These are phyloP conservation scores for Epsilonema sp. DNA, from an alignment of 2,888 invertebrate species.

Conservation along the genomic window DNA sequence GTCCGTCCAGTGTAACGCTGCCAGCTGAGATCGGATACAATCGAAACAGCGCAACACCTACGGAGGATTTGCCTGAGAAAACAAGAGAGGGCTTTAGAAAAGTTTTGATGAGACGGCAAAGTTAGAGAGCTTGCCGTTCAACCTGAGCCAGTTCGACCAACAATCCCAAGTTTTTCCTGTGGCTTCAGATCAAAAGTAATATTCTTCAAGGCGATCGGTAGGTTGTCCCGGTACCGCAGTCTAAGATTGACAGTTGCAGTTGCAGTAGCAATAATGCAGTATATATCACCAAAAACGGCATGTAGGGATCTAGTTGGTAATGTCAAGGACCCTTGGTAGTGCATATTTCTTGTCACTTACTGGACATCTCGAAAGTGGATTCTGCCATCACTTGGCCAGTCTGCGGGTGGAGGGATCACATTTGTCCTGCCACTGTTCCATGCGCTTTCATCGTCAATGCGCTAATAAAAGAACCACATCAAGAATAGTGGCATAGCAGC, in stretches of 20 bases:
- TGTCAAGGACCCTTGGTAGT: too few relatives aligned
- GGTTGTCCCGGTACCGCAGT: slow-evolving; percentile 35
- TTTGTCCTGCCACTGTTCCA: slow-evolving; percentile 8
- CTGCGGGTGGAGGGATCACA: slow-evolving; percentile 13
- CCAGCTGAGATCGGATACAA: slow-evolving; percentile 37
- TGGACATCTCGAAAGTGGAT: slow-evolving; percentile 38
- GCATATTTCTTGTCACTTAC: too few relatives aligned
- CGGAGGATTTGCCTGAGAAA: slow-evolving; percentile 40
- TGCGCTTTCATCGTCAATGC: slow-evolving; percentile 18
- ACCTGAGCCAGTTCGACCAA: slow-evolving; percentile 41
- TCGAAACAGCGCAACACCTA: slow-evolving; percentile 41
- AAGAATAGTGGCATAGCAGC: background rate
- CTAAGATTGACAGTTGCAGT: too few relatives aligned
- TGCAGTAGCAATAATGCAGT: too few relatives aligned
- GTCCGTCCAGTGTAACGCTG: slow-evolving; percentile 17
- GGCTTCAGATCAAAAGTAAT: slow-evolving; percentile 39
- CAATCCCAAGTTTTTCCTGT: slow-evolving; percentile 42
- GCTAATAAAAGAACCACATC: slow-evolving; percentile 12
- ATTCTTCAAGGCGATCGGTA: slow-evolving; percentile 37
- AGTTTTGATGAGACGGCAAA: too few relatives aligned
- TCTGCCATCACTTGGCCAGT: slow-evolving; percentile 38
- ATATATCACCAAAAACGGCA: too few relatives aligned
- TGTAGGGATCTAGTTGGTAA: too few relatives aligned
- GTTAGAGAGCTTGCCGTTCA: slow-evolving; percentile 1
- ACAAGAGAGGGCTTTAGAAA: too few relatives aligned